Conservation (phyloP, 1,140 invertebrate species). For the Heliconius himera region DNA sequence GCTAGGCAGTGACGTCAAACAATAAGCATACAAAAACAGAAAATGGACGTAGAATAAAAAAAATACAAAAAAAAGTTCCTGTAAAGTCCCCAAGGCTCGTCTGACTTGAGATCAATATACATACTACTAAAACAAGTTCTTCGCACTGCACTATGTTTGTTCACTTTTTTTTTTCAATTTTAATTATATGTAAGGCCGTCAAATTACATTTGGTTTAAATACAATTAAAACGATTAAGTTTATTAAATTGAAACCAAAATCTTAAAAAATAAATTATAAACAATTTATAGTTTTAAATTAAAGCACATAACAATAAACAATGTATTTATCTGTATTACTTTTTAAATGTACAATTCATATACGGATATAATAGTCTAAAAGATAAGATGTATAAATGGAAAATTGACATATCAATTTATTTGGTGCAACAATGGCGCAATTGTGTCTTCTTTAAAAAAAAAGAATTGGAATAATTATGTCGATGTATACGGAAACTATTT, state of each 20-base stretch:
- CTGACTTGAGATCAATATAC: conserved; percentile 70
- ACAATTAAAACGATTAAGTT: background rate
- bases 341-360: too few relatives aligned
- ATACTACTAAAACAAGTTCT: conserved; percentile 28
- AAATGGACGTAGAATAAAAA: background rate
- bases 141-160: conserved; percentile 27
- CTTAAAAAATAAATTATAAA: background rate
- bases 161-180: background rate
- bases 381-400: too few relatives aligned
- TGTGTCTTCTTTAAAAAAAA: too few relatives aligned
- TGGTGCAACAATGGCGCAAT: too few relatives aligned
- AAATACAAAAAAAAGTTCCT: conserved; percentile 30
- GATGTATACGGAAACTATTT: too few relatives aligned
- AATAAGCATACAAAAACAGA: conserved; percentile 16
- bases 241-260: background rate
- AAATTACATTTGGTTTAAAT: background rate
- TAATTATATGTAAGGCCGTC: background rate
- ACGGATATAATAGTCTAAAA: too few relatives aligned
- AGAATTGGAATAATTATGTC: too few relatives aligned
- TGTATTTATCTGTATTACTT: too few relatives aligned
- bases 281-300: background rate
- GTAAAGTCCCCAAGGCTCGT: conserved; percentile 50
- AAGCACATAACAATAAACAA: too few relatives aligned
- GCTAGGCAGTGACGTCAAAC: conserved; percentile 28
- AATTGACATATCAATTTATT: too few relatives aligned